A percentile compares a stretch with the other conserved stretches of the same genome.
These are phyloP conservation scores for Pristionchus entomophagus DNA, from an alignment of 2,888 invertebrate genomes.

Conservation along the genomic window DNA sequence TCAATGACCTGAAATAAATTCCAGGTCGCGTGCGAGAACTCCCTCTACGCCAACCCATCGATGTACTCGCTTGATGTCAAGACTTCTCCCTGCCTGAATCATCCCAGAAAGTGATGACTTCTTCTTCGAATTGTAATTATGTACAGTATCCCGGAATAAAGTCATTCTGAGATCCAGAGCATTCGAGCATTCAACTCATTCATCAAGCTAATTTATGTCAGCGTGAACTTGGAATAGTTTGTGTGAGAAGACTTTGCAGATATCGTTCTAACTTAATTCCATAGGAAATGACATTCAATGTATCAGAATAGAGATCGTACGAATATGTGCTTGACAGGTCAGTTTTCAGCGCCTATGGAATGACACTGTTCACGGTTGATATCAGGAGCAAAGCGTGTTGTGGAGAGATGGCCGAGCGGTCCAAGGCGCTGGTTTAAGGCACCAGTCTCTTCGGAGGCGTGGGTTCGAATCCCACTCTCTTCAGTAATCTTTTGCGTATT, in stretches of 20 bases:
- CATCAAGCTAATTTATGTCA: no score
- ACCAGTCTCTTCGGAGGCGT: conserved; percentile 89
- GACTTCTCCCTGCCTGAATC: conserved; percentile 64
- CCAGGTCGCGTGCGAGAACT: conserved; percentile 59
- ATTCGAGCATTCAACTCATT: no score
- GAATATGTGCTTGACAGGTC: no score
- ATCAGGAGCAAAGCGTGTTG: no score
- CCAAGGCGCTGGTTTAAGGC: conserved; percentile 91
- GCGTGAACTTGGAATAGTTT: no score
- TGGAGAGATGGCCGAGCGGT: conserved; percentile 85
- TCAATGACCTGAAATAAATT: not conserved
- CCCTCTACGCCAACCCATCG: conserved; percentile 65
- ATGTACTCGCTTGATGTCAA: conserved; percentile 64
- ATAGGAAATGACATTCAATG: no score
- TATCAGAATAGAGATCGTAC: no score
- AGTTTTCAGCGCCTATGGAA: no score
- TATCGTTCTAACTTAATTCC: no score
- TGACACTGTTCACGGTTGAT: no score
- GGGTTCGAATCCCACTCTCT: conserved; percentile 86
- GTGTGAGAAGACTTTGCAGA: no score
- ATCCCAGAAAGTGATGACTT: conserved; percentile 7
- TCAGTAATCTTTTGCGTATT: not conserved
- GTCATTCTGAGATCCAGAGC: no score
- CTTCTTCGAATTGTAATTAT: not conserved
- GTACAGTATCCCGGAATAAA: not conserved